These are phyloP conservation scores for Laspeyria flexula DNA, from an alignment of 2,888 invertebrate genomes.

Conservation along the genomic window DNA sequence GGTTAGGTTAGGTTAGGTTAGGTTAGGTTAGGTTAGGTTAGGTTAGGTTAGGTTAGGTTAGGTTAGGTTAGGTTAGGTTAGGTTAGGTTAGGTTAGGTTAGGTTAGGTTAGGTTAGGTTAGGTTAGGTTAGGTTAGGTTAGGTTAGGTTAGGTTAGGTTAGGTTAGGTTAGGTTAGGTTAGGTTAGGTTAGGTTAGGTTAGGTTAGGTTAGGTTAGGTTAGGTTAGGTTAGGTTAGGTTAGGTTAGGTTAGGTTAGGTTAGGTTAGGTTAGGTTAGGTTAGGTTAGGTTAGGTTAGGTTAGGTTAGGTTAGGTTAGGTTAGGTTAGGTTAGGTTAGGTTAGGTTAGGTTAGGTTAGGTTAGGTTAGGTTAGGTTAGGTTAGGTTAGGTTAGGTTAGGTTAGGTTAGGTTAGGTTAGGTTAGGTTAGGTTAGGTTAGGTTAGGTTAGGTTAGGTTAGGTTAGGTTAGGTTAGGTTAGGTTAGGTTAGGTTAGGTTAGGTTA, in stretches of 20 bases:
- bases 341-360: conserved; percentile 11
- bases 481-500: conserved; percentile 11
- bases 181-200: conserved; percentile 7
- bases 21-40: conserved; percentile 1
- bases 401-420: conserved; percentile 11
- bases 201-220: conserved; percentile 9
- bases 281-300: conserved; percentile 11
- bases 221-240: conserved; percentile 11
- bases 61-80: conserved; percentile 11
- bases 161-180: conserved; percentile 11
- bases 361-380: conserved; percentile 11
- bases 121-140: conserved; percentile 11
- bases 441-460: conserved; percentile 11
- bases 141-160: conserved; percentile 11
- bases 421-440: conserved; percentile 11
- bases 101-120: conserved; percentile 11
- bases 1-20: conserved; percentile 10
- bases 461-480: conserved; percentile 11
- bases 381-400: conserved; percentile 11
- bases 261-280: conserved; percentile 11
- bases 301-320: conserved; percentile 11
- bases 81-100: conserved; percentile 10
- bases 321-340: conserved; percentile 10
- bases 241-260: conserved; percentile 11
- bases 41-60: neutral